Conservation (phyloP, 2,797 vertebrate genomes). For the Aulostomus chinensis region DNA sequence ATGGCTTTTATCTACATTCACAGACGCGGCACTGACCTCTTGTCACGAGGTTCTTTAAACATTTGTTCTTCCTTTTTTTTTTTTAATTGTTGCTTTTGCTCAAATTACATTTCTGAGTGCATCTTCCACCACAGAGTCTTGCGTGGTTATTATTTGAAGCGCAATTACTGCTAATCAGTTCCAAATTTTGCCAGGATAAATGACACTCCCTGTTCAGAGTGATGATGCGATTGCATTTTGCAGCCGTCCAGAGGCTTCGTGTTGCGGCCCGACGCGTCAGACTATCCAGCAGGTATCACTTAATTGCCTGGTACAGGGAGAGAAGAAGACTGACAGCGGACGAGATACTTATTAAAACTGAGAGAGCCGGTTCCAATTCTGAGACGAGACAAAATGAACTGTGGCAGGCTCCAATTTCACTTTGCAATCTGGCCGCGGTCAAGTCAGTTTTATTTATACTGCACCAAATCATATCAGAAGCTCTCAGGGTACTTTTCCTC, state of each 20-base stretch:
- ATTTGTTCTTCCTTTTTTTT: too few relatives aligned
- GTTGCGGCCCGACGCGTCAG: conserved; percentile 46
- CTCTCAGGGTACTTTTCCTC: too few relatives aligned
- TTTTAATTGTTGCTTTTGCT: too few relatives aligned
- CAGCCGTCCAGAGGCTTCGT: conserved; percentile 25
- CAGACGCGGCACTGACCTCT: too few relatives aligned
- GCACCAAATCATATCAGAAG: too few relatives aligned
- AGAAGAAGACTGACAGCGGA: conserved; percentile 12
- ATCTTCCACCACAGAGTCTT: too few relatives aligned
- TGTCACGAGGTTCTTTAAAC: too few relatives aligned
- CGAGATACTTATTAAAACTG: conserved; percentile 38
- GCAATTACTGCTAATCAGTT: conserved; percentile 16
- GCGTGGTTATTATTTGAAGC: background rate
- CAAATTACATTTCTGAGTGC: too few relatives aligned
- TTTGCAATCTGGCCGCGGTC: background rate
- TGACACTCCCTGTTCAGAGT: conserved; percentile 42
- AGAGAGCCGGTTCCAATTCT: conserved; percentile 27
- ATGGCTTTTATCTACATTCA: too few relatives aligned
- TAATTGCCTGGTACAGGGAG: conserved; percentile 49
- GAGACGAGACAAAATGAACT: conserved; percentile 31
- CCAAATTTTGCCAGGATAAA: too few relatives aligned
- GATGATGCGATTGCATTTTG: conserved; percentile 50
- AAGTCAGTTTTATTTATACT: too few relatives aligned
- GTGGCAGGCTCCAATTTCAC: conserved; percentile 30
- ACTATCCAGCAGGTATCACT: conserved; percentile 38